phyloP scores from a whole-genome alignment of 2,797 vertebrate species.

The Aselliscus stoliczkanus region DNA sequence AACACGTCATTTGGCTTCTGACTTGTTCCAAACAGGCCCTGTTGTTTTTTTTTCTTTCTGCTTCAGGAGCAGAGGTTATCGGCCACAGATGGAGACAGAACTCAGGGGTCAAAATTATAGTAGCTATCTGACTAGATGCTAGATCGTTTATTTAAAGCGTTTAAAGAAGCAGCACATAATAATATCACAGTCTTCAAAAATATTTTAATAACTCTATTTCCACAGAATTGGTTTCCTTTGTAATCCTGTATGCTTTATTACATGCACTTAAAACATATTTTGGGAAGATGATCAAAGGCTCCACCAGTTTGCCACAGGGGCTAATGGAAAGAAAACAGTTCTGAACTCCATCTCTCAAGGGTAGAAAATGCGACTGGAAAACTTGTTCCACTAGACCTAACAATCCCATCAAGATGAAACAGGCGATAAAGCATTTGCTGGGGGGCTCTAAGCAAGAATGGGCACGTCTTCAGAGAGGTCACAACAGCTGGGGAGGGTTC shows the following conservation, averaged over 20 bases:
- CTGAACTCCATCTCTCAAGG: not conserved
- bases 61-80: not conserved
- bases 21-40: not conserved
- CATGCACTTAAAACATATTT: not conserved
- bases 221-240: not conserved
- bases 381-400: not conserved
- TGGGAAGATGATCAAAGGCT: not conserved
- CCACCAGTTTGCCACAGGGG: not conserved
- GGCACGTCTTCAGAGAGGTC: not conserved
- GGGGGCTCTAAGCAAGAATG: not conserved
- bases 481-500: not conserved
- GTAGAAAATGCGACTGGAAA: not conserved
- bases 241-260: not conserved
- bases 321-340: not conserved
- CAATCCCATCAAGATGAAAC: not conserved
- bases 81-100: not conserved
- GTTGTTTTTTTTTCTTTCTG: not conserved
- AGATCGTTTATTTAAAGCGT: not conserved
- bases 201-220: not conserved
- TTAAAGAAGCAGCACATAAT: not conserved
- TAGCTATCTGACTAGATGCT: not conserved
- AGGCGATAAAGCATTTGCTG: not conserved
- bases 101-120: not conserved
- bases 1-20: not conserved
- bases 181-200: not conserved